Evolutionary conservation across 30 jellyfish, hydroid and myxozoan genomes (phyloP).

Genomic region (Catostylus mosaicus): DNA sequence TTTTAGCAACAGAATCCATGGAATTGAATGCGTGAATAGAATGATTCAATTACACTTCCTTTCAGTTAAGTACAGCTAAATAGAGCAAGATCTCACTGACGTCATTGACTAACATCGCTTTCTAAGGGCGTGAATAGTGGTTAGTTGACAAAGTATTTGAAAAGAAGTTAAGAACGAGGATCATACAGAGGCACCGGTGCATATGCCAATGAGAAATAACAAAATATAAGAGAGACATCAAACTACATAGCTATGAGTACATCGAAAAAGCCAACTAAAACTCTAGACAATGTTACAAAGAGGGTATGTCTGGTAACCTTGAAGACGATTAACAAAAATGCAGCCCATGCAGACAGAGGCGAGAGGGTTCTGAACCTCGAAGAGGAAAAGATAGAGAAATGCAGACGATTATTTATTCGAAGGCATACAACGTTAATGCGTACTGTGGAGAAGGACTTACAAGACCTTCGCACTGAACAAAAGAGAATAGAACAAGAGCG

Average conservation of each 20-base stretch:
- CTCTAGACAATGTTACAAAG: background rate
- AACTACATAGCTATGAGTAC: background rate
- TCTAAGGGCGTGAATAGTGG: background rate
- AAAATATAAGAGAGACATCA: too few species aligned
- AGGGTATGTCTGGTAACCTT: background rate
- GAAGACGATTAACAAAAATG: background rate
- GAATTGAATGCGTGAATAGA: background rate
- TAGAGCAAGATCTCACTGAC: background rate
- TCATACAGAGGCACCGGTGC: too few species aligned
- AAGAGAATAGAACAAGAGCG: background rate
- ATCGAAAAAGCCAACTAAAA: background rate
- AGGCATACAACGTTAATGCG: background rate
- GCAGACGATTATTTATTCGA: background rate
- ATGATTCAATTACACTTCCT: background rate
- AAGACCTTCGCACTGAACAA: background rate
- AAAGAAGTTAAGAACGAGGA: too few species aligned
- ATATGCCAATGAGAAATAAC: too few species aligned
- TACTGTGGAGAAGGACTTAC: constrained; percentile 1
- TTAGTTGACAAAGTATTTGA: too few species aligned
- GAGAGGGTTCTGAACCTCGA: background rate
- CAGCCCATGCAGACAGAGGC: background rate
- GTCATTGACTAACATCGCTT: background rate
- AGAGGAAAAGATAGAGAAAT: background rate
- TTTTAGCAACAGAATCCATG: too few species aligned
- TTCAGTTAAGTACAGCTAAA: background rate